phyloP scores from a whole-genome alignment of 2,888 invertebrate species.

The Nomada fabriciana region DNA sequence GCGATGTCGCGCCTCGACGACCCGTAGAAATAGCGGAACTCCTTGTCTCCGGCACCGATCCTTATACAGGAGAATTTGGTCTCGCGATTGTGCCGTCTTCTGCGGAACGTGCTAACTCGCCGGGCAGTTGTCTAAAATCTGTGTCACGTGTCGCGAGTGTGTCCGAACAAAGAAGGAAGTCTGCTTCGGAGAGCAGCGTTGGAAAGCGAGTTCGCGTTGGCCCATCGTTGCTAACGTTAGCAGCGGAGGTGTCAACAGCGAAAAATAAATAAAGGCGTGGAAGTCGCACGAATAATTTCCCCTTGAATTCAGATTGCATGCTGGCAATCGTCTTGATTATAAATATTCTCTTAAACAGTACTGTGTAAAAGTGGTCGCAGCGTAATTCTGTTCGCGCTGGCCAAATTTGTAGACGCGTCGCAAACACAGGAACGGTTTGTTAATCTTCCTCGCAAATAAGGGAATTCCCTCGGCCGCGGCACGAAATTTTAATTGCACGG shows the following conservation, averaged over 20 bases:
- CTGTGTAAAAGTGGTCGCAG: too few relatives aligned
- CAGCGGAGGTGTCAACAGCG: too few relatives aligned
- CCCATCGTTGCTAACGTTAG: too few relatives aligned
- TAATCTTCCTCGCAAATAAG: constrained; percentile 59
- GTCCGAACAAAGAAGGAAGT: neutral
- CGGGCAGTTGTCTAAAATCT: constrained; percentile 25
- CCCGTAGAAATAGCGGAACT: constrained; percentile 28
- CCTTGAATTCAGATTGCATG: too few relatives aligned
- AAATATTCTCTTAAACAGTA: too few relatives aligned
- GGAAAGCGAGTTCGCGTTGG: too few relatives aligned
- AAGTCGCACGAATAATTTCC: too few relatives aligned
- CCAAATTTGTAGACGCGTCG: neutral
- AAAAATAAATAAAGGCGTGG: too few relatives aligned
- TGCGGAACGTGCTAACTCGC: constrained; percentile 12
- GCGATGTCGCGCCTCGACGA: constrained; percentile 31
- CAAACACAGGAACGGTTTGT: constrained; percentile 31
- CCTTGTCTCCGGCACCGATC: constrained; percentile 26
- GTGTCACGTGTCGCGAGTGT: constrained; percentile 25
- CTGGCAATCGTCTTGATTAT: too few relatives aligned
- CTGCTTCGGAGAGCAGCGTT: neutral
- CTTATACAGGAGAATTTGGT: constrained; percentile 52
- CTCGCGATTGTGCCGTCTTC: constrained; percentile 17
- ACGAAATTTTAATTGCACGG: constrained; percentile 67
- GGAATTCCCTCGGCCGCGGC: constrained; percentile 40
- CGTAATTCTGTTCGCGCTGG: neutral